Percentiles rank a stretch among this genome's conserved stretches.
phyloP scores from a whole-genome alignment of 2,797 vertebrate species.

The Eleutherodactylus coqui region DNA sequence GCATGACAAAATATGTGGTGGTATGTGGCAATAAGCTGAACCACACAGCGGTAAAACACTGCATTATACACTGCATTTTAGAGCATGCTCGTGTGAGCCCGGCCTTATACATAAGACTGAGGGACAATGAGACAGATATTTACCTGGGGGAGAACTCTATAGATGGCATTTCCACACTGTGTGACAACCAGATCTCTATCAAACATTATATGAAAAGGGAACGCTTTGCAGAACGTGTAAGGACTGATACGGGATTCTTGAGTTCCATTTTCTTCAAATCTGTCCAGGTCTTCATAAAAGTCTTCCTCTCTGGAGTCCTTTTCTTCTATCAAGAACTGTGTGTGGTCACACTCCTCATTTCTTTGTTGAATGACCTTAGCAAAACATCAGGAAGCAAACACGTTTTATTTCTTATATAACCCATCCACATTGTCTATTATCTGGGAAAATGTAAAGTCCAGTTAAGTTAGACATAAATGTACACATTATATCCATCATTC shows the following conservation, averaged over 20 bases:
- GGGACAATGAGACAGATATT: not conserved
- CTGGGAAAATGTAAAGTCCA: not conserved
- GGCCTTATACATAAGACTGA: too few relatives aligned
- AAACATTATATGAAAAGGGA: constrained; percentile 99
- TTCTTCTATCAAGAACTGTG: constrained; percentile 98
- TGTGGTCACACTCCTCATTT: constrained; percentile 96
- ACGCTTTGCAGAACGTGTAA: constrained; percentile 97
- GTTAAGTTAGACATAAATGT: not conserved
- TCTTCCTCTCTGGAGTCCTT: constrained; percentile 97
- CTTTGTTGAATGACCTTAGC: constrained; percentile 93
- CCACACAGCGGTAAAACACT: too few relatives aligned
- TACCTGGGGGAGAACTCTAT: constrained; percentile 96
- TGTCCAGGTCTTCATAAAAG: constrained; percentile 95
- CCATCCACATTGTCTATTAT: not conserved
- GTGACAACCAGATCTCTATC: constrained; percentile 94
- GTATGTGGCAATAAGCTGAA: too few relatives aligned
- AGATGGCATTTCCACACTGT: constrained; percentile 97
- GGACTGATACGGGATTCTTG: constrained; percentile 98
- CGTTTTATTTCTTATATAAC: not conserved
- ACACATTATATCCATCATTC: not conserved
- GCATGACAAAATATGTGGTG: too few relatives aligned
- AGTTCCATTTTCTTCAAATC: constrained; percentile 97
- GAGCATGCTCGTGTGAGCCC: too few relatives aligned
- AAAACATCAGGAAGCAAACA: not conserved
- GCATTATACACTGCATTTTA: too few relatives aligned